These are phyloP conservation scores for Scelioninae gen. 2 DNA, from an alignment of 2,888 invertebrate species.

Conservation along the genomic window DNA sequence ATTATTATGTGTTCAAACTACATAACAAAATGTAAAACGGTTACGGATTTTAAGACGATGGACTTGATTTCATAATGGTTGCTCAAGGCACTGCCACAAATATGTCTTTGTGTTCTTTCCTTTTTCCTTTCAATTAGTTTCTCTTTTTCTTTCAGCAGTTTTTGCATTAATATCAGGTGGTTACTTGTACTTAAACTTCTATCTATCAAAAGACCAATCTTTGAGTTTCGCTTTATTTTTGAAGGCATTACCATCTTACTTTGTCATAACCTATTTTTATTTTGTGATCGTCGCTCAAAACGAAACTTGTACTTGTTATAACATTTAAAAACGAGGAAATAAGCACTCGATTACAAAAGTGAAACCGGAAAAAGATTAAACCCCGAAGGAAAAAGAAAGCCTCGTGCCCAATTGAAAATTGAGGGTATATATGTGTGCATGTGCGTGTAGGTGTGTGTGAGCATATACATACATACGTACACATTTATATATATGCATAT, in stretches of 20 bases:
- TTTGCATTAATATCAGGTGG: conserved; percentile 18
- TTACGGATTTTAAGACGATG: conserved; percentile 62
- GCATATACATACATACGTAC: no score
- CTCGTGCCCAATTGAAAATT: conserved; percentile 68
- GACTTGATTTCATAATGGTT: conserved; percentile 72
- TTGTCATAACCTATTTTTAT: conserved; percentile 39
- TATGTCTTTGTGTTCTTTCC: conserved; percentile 63
- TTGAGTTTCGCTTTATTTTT: conserved; percentile 26
- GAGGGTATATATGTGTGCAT: conserved; percentile 61
- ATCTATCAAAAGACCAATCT: conserved; percentile 9
- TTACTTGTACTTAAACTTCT: conserved; percentile 40
- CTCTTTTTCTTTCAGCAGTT: conserved; percentile 61
- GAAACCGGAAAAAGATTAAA: conserved; percentile 58
- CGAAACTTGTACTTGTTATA: conserved; percentile 38
- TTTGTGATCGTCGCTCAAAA: conserved; percentile 53
- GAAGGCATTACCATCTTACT: conserved; percentile 21
- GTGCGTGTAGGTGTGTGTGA: no score
- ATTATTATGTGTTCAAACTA: conserved; percentile 74
- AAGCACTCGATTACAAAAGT: conserved; percentile 48
- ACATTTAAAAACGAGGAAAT: conserved; percentile 29
- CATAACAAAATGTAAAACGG: conserved; percentile 62
- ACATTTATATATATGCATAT: conserved; percentile 45
- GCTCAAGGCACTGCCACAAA: conserved; percentile 75
- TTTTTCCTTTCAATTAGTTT: conserved; percentile 46
- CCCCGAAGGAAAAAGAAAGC: conserved; percentile 62